Percentiles rank a stretch among this genome's conserved stretches.
Conservation (phyloP, 2,113 vertebrate genomes). For the Eudyptes chrysolophus region DNA sequence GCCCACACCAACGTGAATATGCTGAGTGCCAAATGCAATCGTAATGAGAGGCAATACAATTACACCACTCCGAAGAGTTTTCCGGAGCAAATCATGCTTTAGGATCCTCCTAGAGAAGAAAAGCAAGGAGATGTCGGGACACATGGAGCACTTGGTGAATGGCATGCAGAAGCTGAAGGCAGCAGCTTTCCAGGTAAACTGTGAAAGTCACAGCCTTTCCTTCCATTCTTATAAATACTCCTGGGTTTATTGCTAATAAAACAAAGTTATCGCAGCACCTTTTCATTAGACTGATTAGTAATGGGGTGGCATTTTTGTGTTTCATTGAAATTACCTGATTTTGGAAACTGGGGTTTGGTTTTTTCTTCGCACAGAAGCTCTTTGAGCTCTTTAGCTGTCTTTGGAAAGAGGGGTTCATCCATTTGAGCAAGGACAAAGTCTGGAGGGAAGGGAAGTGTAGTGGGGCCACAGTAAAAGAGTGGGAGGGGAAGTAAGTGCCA, state of each 20-base stretch:
- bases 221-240: not conserved
- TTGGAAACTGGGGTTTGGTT: not conserved
- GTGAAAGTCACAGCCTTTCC: not conserved
- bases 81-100: constrained; percentile 83
- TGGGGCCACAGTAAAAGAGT: not conserved
- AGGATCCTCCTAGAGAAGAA: constrained; percentile 80
- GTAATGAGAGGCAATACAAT: constrained; percentile 80
- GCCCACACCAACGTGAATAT: constrained; percentile 80
- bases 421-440: not conserved
- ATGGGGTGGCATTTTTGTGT: not conserved
- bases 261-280: not conserved
- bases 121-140: constrained; percentile 65
- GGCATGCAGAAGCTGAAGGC: constrained; percentile 81
- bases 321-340: not conserved
- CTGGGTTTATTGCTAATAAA: not conserved
- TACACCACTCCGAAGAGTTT: constrained; percentile 85
- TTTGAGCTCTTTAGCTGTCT: not conserved
- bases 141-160: constrained; percentile 76
- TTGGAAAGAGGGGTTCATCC: not conserved
- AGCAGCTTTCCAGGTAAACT: constrained; percentile 79
- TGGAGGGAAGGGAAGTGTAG: not conserved
- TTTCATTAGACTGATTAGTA: not conserved
- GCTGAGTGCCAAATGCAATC: constrained; percentile 78
- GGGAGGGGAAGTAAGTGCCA: not conserved
- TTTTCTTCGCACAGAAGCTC: rapidly evolving